phyloP scores from a whole-genome alignment of 2,113 vertebrate genomes.

The Ifrita kowaldi region DNA sequence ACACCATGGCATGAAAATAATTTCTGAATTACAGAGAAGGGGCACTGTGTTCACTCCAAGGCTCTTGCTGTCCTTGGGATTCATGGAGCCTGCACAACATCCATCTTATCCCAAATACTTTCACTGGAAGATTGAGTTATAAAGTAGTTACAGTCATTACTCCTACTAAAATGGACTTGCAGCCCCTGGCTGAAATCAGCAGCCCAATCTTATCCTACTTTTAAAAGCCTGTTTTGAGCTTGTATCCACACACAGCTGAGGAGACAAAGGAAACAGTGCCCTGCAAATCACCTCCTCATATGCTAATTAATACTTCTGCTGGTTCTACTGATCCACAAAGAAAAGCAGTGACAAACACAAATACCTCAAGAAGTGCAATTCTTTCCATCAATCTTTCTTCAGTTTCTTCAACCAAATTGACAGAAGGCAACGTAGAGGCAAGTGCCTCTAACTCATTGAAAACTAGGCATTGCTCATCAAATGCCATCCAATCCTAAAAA shows the following conservation, averaged over 20 bases:
- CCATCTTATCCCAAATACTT: background rate
- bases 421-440: constrained; percentile 68
- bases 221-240: background rate
- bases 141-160: background rate
- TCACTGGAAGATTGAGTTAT: background rate
- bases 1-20: background rate
- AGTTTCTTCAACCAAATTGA: constrained; percentile 75
- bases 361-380: constrained; percentile 80
- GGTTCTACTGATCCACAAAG: background rate
- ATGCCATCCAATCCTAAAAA: constrained; percentile 81
- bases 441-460: constrained; percentile 76
- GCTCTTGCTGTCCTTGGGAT: background rate
- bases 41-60: background rate
- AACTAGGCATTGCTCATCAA: constrained; percentile 75
- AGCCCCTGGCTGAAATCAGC: background rate
- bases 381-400: constrained; percentile 77
- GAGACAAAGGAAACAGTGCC: background rate
- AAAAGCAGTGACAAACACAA: background rate
- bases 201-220: background rate
- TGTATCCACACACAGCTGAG: background rate
- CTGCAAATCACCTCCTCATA: background rate
- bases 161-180: background rate
- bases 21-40: background rate
- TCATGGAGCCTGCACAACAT: background rate
- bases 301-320: background rate